Base-by-base conservation (phyloP, 2,888 invertebrate species). In the Drosophila fungiperda region DNA sequence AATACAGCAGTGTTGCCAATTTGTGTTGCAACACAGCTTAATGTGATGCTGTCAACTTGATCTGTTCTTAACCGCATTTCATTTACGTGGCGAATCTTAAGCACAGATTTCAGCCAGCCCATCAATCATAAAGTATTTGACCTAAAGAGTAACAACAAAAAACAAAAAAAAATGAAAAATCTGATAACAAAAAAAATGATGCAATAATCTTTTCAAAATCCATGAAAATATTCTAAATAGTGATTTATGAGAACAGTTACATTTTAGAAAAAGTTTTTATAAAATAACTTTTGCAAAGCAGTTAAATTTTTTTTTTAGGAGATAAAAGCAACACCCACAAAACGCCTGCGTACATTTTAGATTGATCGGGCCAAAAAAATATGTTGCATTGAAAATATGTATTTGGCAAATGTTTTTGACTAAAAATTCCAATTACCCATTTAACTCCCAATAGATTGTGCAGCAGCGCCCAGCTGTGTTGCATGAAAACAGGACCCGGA, bases 371-470 rank as follows among this genome's bases (percentile, higher is more conserved):
- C 1, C 29, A 12, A 62, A 68, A 58, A 65, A 65, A 64, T 29
- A 6, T 29, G 55, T 23, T 59, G 68, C 59, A 75, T 75, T 36
- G 50, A 45, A 76, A 76, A 64, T 42, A 42, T 29, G 40, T 40
- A 50, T 40, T 50, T 61, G 35, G 32, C 11, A 40, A 54, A 45
- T 55, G 45, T 20, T 64, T 63, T 61, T 36, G 45, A 23, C 53
- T n/a, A 48, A 55, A 63, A 70, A 62, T 68, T 29, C 52, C 38
- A n/a, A 77, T 61, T 64, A 62, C 54, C 67, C 58, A 81, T 72
- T 64, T 65, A 52, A 54, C 52, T 36, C 45, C 55, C 42, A 45
- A 48, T 40, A 40, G 33, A 38, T 33, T 48, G 23, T 12, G 36
- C 11, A 20, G 32, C 29, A 29, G 36, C 38, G 42, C 45, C 38